Conservation (phyloP, 2,113 vertebrate genomes). For the Eurystomus gularis region DNA sequence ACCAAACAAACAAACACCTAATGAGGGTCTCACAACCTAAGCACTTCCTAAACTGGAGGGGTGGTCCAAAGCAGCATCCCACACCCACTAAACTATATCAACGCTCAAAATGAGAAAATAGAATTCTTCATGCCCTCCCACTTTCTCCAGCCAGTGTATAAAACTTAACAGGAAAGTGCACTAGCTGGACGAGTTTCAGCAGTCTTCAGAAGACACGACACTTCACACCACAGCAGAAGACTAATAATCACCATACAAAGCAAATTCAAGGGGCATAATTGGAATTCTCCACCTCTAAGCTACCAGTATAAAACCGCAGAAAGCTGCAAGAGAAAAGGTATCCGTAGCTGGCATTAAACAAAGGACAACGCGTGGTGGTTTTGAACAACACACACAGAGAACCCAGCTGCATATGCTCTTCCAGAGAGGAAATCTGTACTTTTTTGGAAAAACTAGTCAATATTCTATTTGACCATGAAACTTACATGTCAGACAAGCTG, state of each 20-base stretch:
- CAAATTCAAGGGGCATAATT: not conserved
- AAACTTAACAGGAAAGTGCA: not conserved
- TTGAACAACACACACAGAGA: not conserved
- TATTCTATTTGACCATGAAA: not conserved
- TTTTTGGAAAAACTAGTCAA: not conserved
- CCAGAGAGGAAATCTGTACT: rapidly evolving
- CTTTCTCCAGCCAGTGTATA: not conserved
- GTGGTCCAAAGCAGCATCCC: not conserved
- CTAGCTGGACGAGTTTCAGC: not conserved
- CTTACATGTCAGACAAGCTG: not conserved
- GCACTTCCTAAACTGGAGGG: not conserved
- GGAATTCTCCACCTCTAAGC: not conserved
- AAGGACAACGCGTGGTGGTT: not conserved
- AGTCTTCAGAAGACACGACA: not conserved
- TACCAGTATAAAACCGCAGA: not conserved
- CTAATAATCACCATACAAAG: not conserved
- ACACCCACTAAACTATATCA: not conserved
- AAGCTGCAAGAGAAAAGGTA: not conserved
- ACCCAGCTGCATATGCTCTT: not conserved
- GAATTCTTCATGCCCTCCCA: not conserved
- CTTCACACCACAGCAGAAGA: rapidly evolving
- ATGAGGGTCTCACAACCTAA: not conserved
- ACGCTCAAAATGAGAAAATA: not conserved
- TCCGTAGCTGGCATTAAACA: not conserved
- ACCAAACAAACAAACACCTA: not conserved